Percentiles rank a stretch among this genome's conserved stretches.
Conservation (phyloP, 2,797 vertebrate genomes). For the Hapalemur alaotrensis region DNA sequence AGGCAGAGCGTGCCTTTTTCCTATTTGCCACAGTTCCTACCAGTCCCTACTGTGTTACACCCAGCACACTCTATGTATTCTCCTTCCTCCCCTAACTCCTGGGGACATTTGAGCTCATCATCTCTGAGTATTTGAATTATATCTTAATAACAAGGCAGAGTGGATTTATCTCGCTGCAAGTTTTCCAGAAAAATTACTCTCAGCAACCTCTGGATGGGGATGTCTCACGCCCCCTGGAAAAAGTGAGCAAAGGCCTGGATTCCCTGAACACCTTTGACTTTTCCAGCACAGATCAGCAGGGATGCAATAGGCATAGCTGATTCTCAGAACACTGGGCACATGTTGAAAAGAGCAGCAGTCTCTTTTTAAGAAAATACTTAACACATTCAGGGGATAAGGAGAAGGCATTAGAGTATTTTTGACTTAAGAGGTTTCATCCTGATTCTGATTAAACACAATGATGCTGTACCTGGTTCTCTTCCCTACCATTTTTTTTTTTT, state of each 20-base stretch:
- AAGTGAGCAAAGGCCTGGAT: neutral
- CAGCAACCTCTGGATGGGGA: neutral
- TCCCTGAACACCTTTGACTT: neutral
- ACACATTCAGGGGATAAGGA: neutral
- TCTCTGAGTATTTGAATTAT: neutral
- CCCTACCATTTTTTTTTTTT: neutral
- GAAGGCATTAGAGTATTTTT: neutral
- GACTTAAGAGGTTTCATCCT: neutral
- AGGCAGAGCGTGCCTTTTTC: neutral
- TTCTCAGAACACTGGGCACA: neutral
- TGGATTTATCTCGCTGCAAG: neutral
- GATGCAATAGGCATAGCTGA: neutral
- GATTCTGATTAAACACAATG: neutral
- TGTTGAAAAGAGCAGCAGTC: neutral
- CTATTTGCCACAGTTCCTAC: neutral
- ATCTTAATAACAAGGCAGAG: neutral
- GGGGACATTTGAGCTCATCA: neutral
- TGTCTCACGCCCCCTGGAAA: neutral
- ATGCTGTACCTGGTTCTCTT: neutral
- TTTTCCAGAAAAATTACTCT: neutral
- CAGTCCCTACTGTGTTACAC: neutral
- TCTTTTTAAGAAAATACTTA: neutral
- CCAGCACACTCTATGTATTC: neutral
- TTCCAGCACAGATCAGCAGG: neutral
- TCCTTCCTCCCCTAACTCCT: neutral